These are phyloP conservation scores for Cataglyphis albicans DNA, from an alignment of 2,888 invertebrate genomes.

Conservation along the genomic window DNA sequence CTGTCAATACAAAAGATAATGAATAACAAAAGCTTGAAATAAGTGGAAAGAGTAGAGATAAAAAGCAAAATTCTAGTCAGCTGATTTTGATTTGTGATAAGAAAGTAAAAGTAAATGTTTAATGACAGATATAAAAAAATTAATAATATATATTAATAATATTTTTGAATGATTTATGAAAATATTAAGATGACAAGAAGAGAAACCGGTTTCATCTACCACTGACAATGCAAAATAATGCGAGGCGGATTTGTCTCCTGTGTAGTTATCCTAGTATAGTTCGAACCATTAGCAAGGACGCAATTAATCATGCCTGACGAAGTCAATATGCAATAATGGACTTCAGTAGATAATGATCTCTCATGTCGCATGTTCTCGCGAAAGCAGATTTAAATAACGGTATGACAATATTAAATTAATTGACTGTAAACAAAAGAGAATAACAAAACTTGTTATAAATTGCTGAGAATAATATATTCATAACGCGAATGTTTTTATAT, in stretches of 20 bases:
- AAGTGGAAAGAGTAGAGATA: neutral
- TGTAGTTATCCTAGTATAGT: conserved; percentile 56
- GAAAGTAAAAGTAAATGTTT: neutral
- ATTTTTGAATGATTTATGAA: conserved; percentile 11
- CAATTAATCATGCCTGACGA: conserved; percentile 69
- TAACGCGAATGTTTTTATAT: neutral
- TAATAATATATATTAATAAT: neutral
- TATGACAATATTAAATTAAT: conserved; percentile 4
- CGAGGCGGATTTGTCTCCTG: neutral
- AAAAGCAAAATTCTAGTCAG: neutral
- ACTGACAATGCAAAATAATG: conserved; percentile 33
- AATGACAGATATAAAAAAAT: neutral
- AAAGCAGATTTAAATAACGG: conserved; percentile 24
- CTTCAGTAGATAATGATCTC: conserved; percentile 33
- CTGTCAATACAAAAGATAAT: neutral
- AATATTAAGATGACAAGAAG: conserved; percentile 20
- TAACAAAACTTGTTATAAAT: neutral
- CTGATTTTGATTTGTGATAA: neutral
- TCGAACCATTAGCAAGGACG: conserved; percentile 68
- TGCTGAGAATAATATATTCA: neutral
- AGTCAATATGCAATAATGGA: conserved; percentile 59
- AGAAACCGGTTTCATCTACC: conserved; percentile 62
- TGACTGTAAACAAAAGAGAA: neutral
- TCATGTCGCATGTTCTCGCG: conserved; percentile 4
- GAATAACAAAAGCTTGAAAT: no score